A percentile compares a stretch with the other conserved stretches of the same genome.
Evolutionary conservation across 2,888 invertebrate species (phyloP).

Genomic region (Tinea pellionella): DNA sequence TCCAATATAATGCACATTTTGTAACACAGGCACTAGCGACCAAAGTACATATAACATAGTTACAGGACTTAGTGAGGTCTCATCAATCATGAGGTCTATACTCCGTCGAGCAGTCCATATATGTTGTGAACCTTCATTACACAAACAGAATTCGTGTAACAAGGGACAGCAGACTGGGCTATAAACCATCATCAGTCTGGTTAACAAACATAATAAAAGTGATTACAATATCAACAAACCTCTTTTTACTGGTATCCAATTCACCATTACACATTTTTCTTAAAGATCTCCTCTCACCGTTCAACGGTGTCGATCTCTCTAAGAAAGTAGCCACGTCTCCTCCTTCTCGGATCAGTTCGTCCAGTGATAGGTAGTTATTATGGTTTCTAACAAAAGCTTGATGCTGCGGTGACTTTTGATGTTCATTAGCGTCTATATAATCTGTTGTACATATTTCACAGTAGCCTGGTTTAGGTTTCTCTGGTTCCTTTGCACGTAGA

Average conservation of each 20-base stretch:
- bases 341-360: slow-evolving; percentile 75
- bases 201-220: too few relatives aligned
- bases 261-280: slow-evolving; percentile 55
- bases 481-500: slow-evolving; percentile 55
- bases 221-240: neutral
- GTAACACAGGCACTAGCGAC: too few relatives aligned
- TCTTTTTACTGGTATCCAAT: slow-evolving; percentile 27
- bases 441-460: slow-evolving; percentile 85
- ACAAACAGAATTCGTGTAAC: too few relatives aligned
- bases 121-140: too few relatives aligned
- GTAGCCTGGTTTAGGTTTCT: slow-evolving; percentile 71
- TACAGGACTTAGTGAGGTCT: too few relatives aligned
- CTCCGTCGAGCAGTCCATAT: too few relatives aligned
- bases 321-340: slow-evolving; percentile 78
- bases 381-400: slow-evolving; percentile 79
- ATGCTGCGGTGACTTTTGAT: slow-evolving; percentile 80
- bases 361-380: slow-evolving; percentile 79
- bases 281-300: slow-evolving; percentile 47
- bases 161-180: too few relatives aligned
- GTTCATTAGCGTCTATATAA: slow-evolving; percentile 76
- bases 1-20: too few relatives aligned
- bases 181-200: too few relatives aligned
- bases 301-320: slow-evolving; percentile 62
- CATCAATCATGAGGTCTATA: too few relatives aligned
- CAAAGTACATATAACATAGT: too few relatives aligned